A percentile compares a stretch with the other conserved stretches of the same genome.
These are phyloP conservation scores for Cheilosia pagana DNA, from an alignment of 2,888 invertebrate genomes.

Conservation along the genomic window DNA sequence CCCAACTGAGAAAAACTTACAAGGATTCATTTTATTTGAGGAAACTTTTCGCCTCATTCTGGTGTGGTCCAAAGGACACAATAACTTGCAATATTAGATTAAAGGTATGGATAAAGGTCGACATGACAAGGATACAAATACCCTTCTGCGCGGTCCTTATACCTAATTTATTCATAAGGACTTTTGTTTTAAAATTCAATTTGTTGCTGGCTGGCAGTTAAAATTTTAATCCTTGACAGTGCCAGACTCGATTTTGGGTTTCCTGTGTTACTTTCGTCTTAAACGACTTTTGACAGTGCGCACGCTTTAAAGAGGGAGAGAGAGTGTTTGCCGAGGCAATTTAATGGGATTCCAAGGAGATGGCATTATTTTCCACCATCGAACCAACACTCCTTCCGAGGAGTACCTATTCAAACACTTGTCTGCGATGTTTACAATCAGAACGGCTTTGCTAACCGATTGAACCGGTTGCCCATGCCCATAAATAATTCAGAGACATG, in stretches of 20 bases:
- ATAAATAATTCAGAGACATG: slow-evolving; percentile 31
- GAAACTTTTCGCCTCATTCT: slow-evolving; percentile 4
- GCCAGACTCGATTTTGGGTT: slow-evolving; percentile 3
- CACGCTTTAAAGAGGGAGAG: not conserved
- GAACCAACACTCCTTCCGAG: not conserved
- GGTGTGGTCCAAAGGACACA: slow-evolving; percentile 27
- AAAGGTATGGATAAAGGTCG: slow-evolving; percentile 31
- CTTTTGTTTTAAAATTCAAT: slow-evolving; percentile 43
- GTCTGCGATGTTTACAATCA: slow-evolving; percentile 18
- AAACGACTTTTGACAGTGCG: slow-evolving; percentile 9
- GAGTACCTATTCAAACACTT: slow-evolving; percentile 19
- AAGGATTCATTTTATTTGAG: slow-evolving; percentile 13
- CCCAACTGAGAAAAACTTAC: slow-evolving; percentile 8
- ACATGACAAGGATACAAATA: slow-evolving; percentile 9
- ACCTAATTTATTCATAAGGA: slow-evolving; percentile 17
- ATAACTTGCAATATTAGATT: slow-evolving; percentile 48
- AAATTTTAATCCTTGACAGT: slow-evolving; percentile 33
- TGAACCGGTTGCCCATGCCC: not conserved
- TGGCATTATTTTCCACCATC: not conserved
- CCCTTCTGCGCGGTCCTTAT: not conserved
- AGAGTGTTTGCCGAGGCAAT: slow-evolving; percentile 1
- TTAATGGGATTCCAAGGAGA: not conserved
- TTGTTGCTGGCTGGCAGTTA: not conserved
- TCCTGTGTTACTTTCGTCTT: not conserved
- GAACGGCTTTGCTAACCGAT: not conserved